Percentiles rank a stretch among this genome's conserved stretches.
phyloP scores from a whole-genome alignment of 2,888 invertebrate species.

The Ptycholaimellus sp. region DNA sequence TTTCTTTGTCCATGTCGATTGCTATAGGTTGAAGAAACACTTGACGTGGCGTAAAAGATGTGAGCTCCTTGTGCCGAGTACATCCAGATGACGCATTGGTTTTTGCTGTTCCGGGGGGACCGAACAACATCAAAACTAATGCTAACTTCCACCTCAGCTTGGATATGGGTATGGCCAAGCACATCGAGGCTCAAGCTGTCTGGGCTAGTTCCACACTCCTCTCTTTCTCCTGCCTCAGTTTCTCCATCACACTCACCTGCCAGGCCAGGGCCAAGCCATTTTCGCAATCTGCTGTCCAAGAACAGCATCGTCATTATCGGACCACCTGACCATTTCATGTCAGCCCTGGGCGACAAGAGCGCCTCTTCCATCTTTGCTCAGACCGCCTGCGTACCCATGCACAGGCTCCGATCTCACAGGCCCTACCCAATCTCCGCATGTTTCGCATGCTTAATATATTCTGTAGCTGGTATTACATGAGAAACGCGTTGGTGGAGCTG shows the following conservation, averaged over 20 bases:
- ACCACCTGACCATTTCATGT: constrained; percentile 67
- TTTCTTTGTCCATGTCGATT: too few species aligned
- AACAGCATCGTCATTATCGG: constrained; percentile 75
- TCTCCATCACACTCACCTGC: neutral
- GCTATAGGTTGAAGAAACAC: too few species aligned
- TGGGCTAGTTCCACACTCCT: neutral
- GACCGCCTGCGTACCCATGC: constrained; percentile 83
- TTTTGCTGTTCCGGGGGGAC: constrained; percentile 84
- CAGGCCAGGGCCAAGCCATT: constrained; percentile 92
- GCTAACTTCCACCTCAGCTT: constrained; percentile 95
- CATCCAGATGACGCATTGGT: constrained; percentile 97
- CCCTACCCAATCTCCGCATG: too few species aligned
- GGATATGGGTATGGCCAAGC: constrained; percentile 72
- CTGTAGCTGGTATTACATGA: too few species aligned
- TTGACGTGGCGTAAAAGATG: too few species aligned
- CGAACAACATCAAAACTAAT: constrained; percentile 97
- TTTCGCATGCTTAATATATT: too few species aligned
- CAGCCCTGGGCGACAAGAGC: constrained; percentile 93
- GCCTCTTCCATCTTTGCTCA: constrained; percentile 78
- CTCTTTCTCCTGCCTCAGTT: too few species aligned
- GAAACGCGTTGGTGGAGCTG: constrained; percentile 40
- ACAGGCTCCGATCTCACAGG: constrained; percentile 43
- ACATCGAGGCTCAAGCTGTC: constrained; percentile 52
- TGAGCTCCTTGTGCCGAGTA: constrained; percentile 48
- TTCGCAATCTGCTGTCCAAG: constrained; percentile 74